Base-by-base conservation (phyloP, 1,140 invertebrate genomes). In the Hyles euphorbiae region DNA sequence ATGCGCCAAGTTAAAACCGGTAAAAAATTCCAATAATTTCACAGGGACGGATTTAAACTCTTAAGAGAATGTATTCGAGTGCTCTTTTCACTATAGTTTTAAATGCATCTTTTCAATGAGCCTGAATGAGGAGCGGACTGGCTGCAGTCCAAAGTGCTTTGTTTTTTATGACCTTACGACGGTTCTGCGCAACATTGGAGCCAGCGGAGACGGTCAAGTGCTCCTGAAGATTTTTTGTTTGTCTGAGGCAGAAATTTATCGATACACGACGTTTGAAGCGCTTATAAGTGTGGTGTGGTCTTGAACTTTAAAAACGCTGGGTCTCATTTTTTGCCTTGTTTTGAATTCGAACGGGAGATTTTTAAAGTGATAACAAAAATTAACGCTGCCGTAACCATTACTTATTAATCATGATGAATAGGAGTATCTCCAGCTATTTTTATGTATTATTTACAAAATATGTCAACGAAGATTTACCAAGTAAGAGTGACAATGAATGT, bases 61-160 rank as follows among this genome's bases (percentile, higher is more conserved):
- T 63, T 67, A 61, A 57, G 44, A 50, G 60, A 70, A 74, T 68
- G 61, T 67, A 72, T 74, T 80, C 70, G 70, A 83, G 73, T 78
- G 73, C 70, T 70, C 66, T 67, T 34, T 47, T 52, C 60, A 65
- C 58, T 76, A 70, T 68, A 67, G 67, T 65, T 76, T 83, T 75
- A 78, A 86, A 79, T 72, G 73, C 67, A 74, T 73, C 68, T 69
- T 76, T 76, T 84, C 73, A 79, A 82, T 76, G 72, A 71, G 70
- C 68, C 69, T 70, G 69, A 73, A 69, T 74, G 65, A 58, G 67
- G 70, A 76, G 72, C 76, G 68, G 67, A 67, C 78, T 83, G 83
- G 83, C 79, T 82, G 66, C 56, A 70, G 68, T 79, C 81, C 81
- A 86, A 83, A 83, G 74, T 78, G 81, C 64, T 78, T 73, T 70